A percentile compares a stretch with the other conserved stretches of the same genome.
Conservation (phyloP, 2,797 vertebrate species). For the Adelosebastes latens region DNA sequence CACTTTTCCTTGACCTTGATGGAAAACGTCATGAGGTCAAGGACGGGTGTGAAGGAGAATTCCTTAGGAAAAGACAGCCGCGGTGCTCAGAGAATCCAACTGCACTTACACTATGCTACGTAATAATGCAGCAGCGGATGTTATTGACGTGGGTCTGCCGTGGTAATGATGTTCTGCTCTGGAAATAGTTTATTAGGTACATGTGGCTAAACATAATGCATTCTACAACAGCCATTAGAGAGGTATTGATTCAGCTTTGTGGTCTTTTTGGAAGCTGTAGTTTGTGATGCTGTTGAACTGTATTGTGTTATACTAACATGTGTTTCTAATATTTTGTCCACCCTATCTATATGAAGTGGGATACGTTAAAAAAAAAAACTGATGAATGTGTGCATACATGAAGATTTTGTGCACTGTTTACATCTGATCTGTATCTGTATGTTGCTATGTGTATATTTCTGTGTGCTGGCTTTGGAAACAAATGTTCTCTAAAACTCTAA, state of each 20-base stretch:
- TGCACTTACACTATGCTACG: not conserved
- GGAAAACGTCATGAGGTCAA: not conserved
- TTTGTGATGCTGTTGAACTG: not conserved
- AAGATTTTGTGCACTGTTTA: no score
- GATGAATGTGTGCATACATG: no score
- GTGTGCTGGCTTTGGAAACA: no score
- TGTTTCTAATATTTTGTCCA: not conserved
- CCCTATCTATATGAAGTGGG: no score
- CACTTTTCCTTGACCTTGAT: not conserved
- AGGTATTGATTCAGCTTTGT: not conserved
- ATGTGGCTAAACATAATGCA: not conserved
- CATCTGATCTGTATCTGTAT: no score
- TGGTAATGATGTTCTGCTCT: no score
- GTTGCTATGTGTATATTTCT: rapidly evolving
- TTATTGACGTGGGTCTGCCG: rapidly evolving
- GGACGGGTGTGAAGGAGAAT: not conserved
- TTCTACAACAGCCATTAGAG: not conserved
- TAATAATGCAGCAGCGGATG: not conserved
- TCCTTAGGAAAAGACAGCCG: not conserved
- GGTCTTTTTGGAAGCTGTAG: not conserved
- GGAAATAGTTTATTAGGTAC: no score
- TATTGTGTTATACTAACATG: not conserved
- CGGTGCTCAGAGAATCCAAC: no score
- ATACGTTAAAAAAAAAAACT: no score
- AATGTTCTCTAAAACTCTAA: not conserved